These are phyloP conservation scores for Hermatobates lingyangjiaoensis DNA, from an alignment of 1,140 invertebrate species.

Conservation along the genomic window DNA sequence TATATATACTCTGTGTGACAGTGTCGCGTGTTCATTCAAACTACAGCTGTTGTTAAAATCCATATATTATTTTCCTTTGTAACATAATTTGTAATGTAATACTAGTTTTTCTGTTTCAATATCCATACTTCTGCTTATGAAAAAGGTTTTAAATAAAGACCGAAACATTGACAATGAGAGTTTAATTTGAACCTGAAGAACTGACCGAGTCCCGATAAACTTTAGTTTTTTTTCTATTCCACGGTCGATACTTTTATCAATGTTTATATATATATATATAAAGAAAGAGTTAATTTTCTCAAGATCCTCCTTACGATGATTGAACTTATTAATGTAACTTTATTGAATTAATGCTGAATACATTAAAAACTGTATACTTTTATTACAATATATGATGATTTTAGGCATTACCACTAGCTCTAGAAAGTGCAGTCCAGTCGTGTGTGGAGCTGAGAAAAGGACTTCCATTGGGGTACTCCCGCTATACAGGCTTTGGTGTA, in stretches of 20 bases:
- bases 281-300: background rate
- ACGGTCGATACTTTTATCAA: no score
- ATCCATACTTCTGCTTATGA: no score
- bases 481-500: no score
- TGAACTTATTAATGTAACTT: background rate
- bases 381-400: slow-evolving; percentile 10
- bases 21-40: no score
- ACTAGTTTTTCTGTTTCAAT: no score
- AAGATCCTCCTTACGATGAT: background rate
- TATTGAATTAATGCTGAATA: background rate
- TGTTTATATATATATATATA: background rate
- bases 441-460: slow-evolving; percentile 57
- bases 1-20: no score
- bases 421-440: slow-evolving; percentile 47
- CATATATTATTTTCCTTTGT: no score
- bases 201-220: background rate
- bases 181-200: no score
- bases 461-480: slow-evolving; percentile 60
- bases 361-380: background rate
- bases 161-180: no score
- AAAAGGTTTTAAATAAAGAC: no score
- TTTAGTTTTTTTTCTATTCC: background rate
- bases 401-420: slow-evolving; percentile 48
- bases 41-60: no score
- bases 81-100: no score